Evolutionary conservation across 2,797 vertebrate species (phyloP), one percentile per base, ranked within the genome.

Genomic region (Hirundo rustica): DNA sequence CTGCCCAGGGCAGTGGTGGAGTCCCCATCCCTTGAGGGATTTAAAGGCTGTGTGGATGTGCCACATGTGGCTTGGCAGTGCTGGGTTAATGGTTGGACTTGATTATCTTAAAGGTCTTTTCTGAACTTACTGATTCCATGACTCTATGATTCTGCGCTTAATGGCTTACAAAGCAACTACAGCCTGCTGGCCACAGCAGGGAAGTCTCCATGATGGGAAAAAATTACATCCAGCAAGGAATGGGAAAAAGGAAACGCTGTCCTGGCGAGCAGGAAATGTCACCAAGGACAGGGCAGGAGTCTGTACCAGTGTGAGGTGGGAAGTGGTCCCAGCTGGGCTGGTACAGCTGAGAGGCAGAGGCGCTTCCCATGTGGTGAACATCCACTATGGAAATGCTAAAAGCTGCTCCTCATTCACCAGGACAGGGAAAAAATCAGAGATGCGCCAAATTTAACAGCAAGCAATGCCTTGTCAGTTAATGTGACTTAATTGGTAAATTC

Each of bases 261-360:
- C 54, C 26, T 38, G 48, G 44, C 11, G 16, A 85, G 53, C 54
- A 34, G 51, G 44, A 72, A 27, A 44, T 27, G 30, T 14, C 5
- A 7, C 20, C 25, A 15, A 27, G 55, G 61, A 47, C 17, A 32
- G 42, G 55, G 54, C 34, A 18, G 34, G 10, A 83, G 20, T 22
- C 62, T 0, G 0, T 19, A 27, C 20, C 38, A 26, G 51, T 36
- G 36, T 29, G 50, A 74, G 1, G 1, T 7, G 53, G 38, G 45
- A 60, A 77, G 23, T 19, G 57, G 36, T 80, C 53, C 79, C 34
- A 70, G 29, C 27, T 51, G 36, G 27, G 32, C 3, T 45, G 21
- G 73, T 36, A 86, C 19, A 51, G 47, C 27, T 1, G 1, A 66
- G 44, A 70, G 29, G 55, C 58, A 87, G 25, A 71, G 30, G 27